A percentile compares a stretch with the other conserved stretches of the same genome.
phyloP scores from a whole-genome alignment of 2,888 invertebrate species.

The Caenorhabditis sinica region DNA sequence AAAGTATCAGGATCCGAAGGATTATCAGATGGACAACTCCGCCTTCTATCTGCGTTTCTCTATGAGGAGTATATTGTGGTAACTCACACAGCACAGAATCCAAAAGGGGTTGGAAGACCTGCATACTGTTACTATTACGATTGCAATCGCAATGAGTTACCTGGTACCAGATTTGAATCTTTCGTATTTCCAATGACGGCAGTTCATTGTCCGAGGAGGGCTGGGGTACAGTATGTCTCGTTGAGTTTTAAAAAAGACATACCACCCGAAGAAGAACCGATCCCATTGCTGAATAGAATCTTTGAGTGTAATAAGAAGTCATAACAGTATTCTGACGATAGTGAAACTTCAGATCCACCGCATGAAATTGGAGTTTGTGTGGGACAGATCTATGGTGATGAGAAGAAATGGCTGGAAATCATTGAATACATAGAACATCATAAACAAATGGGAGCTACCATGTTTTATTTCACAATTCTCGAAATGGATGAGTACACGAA shows the following conservation, averaged over 20 bases:
- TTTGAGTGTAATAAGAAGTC: background rate
- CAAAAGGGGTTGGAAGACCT: constrained; percentile 33
- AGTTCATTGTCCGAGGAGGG: constrained; percentile 45
- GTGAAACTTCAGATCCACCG: constrained; percentile 26
- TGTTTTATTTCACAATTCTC: constrained; percentile 45
- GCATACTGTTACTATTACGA: constrained; percentile 45
- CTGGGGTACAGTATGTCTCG: constrained; percentile 28
- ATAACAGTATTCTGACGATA: background rate
- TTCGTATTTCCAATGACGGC: constrained; percentile 48
- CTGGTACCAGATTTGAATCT: constrained; percentile 29
- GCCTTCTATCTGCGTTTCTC: constrained; percentile 39
- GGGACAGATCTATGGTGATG: constrained; percentile 35
- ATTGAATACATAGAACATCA: constrained; percentile 48
- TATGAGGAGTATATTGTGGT: constrained; percentile 44
- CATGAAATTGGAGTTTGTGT: constrained; percentile 51
- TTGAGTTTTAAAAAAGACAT: constrained; percentile 6
- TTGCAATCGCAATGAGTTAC: constrained; percentile 38
- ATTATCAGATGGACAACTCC: constrained; percentile 37
- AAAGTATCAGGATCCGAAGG: constrained; percentile 25
- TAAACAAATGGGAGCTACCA: constrained; percentile 35
- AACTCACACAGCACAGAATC: constrained; percentile 40
- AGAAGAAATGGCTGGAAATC: constrained; percentile 43
- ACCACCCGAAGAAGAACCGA: constrained; percentile 17
- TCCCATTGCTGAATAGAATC: constrained; percentile 33
- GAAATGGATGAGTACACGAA: constrained; percentile 47